phyloP scores from a whole-genome alignment of 2,888 invertebrate genomes.

The Empis livida region DNA sequence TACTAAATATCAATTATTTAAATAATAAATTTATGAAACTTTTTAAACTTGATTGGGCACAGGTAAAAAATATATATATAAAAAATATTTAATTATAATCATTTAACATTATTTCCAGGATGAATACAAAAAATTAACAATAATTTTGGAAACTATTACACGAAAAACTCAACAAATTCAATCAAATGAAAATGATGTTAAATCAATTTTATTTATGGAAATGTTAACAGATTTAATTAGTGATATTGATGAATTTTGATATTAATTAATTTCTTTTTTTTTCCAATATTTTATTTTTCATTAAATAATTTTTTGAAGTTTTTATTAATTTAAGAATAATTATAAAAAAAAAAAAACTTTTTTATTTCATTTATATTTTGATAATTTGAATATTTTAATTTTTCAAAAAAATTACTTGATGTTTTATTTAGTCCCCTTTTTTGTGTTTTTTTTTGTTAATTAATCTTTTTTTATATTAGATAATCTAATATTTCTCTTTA shows the following conservation, averaged over 20 bases:
- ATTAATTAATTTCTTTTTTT: neutral
- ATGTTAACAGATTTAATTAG: conserved; percentile 31
- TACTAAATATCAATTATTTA: conserved; percentile 46
- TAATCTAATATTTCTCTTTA: too few species aligned
- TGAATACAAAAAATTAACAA: conserved; percentile 6
- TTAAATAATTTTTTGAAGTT: too few species aligned
- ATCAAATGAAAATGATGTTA: conserved; percentile 17
- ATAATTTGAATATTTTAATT: too few species aligned
- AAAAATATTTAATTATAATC: neutral
- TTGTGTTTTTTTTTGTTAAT: too few species aligned
- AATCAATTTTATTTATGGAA: conserved; percentile 34
- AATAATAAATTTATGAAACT: conserved; percentile 54
- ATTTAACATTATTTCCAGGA: conserved; percentile 2
- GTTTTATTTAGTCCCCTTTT: too few species aligned
- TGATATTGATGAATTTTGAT: conserved; percentile 28
- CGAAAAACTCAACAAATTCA: conserved; percentile 1
- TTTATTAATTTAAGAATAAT: too few species aligned
- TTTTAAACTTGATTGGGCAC: conserved; percentile 53
- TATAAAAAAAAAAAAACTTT: too few species aligned
- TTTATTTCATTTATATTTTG: too few species aligned
- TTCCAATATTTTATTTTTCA: too few species aligned
- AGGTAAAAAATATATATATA: conserved; percentile 30
- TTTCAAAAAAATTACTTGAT: too few species aligned
- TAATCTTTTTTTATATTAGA: too few species aligned
- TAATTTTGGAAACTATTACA: conserved; percentile 7